Percentiles rank a stretch among this genome's conserved stretches.
Conservation (phyloP, 2,113 vertebrate species). For the Apaloderma vittatum region DNA sequence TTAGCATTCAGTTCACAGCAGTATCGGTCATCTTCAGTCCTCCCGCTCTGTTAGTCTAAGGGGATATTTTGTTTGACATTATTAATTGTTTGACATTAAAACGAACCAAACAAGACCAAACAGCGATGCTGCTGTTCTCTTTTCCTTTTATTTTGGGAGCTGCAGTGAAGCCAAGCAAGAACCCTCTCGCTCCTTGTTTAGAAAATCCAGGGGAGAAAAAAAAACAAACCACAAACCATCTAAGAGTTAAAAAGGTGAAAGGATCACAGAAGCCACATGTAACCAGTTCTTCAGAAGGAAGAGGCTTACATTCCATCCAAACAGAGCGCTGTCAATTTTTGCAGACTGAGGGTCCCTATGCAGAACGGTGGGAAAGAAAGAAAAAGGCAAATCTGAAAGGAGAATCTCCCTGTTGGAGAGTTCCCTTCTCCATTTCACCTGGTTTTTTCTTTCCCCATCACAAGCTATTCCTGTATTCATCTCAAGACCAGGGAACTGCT, state of each 20-base stretch:
- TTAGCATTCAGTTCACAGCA: not conserved
- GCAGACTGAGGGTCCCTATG: not conserved
- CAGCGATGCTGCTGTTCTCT: not conserved
- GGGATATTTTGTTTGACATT: not conserved
- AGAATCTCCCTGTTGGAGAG: not conserved
- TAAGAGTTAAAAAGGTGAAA: not conserved
- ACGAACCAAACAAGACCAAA: not conserved
- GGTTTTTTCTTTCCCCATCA: not conserved
- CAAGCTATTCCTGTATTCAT: slow-evolving; percentile 40
- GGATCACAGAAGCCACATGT: not conserved
- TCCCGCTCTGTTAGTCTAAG: not conserved
- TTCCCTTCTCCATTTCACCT: slow-evolving; percentile 51
- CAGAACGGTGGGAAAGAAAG: not conserved
- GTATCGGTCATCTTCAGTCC: not conserved
- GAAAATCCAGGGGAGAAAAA: not conserved
- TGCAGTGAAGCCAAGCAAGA: not conserved
- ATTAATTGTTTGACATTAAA: not conserved
- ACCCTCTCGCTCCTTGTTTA: not conserved
- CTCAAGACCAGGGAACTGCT: slow-evolving; percentile 76
- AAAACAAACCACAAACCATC: no score
- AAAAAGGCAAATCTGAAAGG: not conserved
- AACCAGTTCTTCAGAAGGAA: not conserved
- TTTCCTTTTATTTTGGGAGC: not conserved
- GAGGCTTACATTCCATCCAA: rapidly evolving
- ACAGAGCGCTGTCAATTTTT: not conserved